phyloP scores from a whole-genome alignment of 2,888 invertebrate species.

The Thumatha senex region DNA sequence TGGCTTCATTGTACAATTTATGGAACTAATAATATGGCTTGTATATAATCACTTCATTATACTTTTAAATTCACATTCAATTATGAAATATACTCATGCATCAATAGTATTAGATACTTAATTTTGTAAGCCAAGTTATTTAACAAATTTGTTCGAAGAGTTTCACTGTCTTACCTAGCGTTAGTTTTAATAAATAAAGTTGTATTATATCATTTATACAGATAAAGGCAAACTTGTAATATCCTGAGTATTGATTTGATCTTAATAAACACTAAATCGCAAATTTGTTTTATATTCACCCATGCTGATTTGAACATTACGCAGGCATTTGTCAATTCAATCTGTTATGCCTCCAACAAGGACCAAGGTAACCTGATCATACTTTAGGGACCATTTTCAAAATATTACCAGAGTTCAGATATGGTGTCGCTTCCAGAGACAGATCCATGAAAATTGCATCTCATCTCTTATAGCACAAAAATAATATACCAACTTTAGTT shows the following conservation, averaged over 20 bases:
- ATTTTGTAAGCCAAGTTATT: slow-evolving; percentile 16
- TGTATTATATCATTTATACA: slow-evolving; percentile 25
- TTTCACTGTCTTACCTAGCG: slow-evolving; percentile 21
- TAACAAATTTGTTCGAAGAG: slow-evolving; percentile 29
- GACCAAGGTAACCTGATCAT: no score
- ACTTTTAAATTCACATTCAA: slow-evolving; percentile 39
- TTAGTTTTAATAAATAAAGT: slow-evolving; percentile 39
- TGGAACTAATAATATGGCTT: slow-evolving; percentile 74
- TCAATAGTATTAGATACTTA: slow-evolving; percentile 19
- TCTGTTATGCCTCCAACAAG: no score
- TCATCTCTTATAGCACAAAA: no score
- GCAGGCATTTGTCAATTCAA: no score
- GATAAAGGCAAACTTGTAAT: slow-evolving; percentile 34
- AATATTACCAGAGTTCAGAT: no score
- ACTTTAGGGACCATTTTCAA: no score
- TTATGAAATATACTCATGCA: slow-evolving; percentile 23
- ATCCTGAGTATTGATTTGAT: slow-evolving; percentile 45
- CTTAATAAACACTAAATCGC: slow-evolving; percentile 15
- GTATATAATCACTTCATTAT: slow-evolving; percentile 54
- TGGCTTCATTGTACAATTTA: slow-evolving; percentile 54
- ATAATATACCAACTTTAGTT: no score
- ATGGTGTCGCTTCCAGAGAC: no score
- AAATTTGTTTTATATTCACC: slow-evolving; percentile 13
- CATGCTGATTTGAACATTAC: no score
- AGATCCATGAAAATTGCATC: no score